Conservation (phyloP, 1,140 invertebrate species). For the Heliconius melpomene region DNA sequence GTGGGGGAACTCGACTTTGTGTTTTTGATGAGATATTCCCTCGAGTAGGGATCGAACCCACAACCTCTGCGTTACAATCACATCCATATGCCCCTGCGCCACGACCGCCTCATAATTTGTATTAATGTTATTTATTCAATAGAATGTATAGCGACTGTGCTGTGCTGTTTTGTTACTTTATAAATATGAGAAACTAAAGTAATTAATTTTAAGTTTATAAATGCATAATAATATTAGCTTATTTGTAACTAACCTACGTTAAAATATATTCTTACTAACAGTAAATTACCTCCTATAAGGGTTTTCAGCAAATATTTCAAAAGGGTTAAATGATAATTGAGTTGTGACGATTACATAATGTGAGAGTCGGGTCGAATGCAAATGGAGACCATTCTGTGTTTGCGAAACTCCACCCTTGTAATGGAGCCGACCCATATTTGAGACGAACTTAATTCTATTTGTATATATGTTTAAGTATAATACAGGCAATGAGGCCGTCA, state of each 20-base stretch:
- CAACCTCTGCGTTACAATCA: too few relatives aligned
- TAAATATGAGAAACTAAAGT: too few relatives aligned
- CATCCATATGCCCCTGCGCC: too few relatives aligned
- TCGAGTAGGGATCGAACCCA: too few relatives aligned
- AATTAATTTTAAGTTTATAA: too few relatives aligned
- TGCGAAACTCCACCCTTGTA: constrained; percentile 9
- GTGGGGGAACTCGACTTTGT: too few relatives aligned
- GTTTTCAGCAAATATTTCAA: constrained; percentile 4
- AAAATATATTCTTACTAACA: background rate
- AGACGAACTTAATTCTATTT: constrained; percentile 13
- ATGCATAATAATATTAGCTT: background rate
- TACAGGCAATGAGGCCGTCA: background rate
- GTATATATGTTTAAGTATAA: background rate
- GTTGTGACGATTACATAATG: constrained; percentile 30
- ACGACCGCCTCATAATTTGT: too few relatives aligned
- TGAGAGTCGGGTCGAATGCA: constrained; percentile 19
- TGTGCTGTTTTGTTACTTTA: too few relatives aligned
- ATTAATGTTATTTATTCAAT: too few relatives aligned
- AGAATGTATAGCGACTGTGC: too few relatives aligned
- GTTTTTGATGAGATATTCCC: too few relatives aligned
- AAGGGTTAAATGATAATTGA: constrained; percentile 26
- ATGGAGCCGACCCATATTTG: constrained; percentile 23
- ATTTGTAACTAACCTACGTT: background rate
- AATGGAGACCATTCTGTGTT: constrained; percentile 16
- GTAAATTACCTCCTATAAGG: background rate